Conservation (phyloP, 2,888 invertebrate genomes). For the Matsumyia berberina region DNA sequence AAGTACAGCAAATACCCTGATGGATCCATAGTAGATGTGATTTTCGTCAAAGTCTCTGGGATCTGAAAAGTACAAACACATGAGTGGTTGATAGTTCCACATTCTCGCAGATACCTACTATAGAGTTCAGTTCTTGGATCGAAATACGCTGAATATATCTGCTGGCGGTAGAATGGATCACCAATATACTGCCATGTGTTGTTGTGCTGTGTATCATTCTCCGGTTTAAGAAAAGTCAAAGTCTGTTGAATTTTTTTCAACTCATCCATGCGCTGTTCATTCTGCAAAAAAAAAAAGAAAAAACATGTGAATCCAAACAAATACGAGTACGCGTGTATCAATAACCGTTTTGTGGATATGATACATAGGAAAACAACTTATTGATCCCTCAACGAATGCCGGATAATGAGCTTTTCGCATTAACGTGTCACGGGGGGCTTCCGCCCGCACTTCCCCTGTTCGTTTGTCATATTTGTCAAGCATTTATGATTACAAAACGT, state of each 20-base stretch:
- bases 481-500: conserved; percentile 17
- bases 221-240: conserved; percentile 79
- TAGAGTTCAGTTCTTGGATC: conserved; percentile 82
- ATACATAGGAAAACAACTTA: conserved; percentile 23
- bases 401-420: conserved; percentile 33
- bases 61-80: conserved; percentile 59
- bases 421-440: conserved; percentile 13
- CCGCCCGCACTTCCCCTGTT: conserved; percentile 1
- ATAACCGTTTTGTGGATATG: conserved; percentile 44
- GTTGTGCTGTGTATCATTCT: conserved; percentile 80
- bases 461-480: conserved; percentile 40
- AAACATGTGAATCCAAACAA: neutral
- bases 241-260: conserved; percentile 79
- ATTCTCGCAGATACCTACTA: conserved; percentile 69
- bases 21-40: conserved; percentile 77
- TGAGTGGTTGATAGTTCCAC: no score
- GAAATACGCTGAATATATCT: conserved; percentile 84
- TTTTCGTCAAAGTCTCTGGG: conserved; percentile 45
- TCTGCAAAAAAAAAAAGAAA: conserved; percentile 77
- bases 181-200: conserved; percentile 82
- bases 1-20: conserved; percentile 81
- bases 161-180: conserved; percentile 79
- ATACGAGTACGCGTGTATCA: conserved; percentile 4
- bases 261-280: conserved; percentile 79
- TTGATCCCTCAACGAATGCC: conserved; percentile 31